A percentile compares a stretch with the other conserved stretches of the same genome.
phyloP scores from a whole-genome alignment of 1,140 invertebrate genomes.

The Cydia splendana region DNA sequence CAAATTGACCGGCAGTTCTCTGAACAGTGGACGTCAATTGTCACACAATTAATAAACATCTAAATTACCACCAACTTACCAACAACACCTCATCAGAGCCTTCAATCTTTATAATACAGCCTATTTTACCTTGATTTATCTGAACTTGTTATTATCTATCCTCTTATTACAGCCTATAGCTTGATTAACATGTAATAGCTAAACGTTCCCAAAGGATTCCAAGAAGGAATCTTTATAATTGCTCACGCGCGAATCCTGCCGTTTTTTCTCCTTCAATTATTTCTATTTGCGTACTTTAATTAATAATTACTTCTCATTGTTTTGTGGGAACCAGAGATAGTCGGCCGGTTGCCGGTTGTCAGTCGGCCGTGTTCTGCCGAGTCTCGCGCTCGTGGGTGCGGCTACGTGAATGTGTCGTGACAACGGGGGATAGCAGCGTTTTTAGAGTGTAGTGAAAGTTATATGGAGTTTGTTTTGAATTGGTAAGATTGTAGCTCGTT shows the following conservation, averaged over 20 bases:
- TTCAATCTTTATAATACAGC: not conserved
- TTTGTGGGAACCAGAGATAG: slow-evolving; percentile 26
- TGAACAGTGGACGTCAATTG: slow-evolving; percentile 7
- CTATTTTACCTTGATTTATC: not conserved
- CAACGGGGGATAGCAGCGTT: not conserved
- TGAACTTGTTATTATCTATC: not conserved
- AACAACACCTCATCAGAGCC: not conserved
- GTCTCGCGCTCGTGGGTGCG: not conserved
- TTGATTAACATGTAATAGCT: slow-evolving; percentile 8
- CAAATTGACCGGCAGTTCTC: not conserved
- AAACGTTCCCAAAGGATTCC: slow-evolving; percentile 4
- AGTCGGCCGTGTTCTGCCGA: not conserved
- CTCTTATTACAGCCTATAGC: not conserved
- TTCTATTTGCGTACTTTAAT: slow-evolving; percentile 29
- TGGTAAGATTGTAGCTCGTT: slow-evolving; percentile 19
- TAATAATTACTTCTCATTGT: slow-evolving; percentile 22
- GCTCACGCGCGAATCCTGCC: slow-evolving; percentile 24
- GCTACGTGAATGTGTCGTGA: not conserved
- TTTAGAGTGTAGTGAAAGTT: slow-evolving; percentile 24
- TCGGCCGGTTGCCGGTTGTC: not conserved
- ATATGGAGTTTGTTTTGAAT: slow-evolving; percentile 2
- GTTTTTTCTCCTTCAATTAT: slow-evolving; percentile 17
- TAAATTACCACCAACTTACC: slow-evolving; percentile 3
- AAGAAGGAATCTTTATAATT: not conserved
- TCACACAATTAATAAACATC: not conserved